Percentiles rank a stretch among this genome's conserved stretches.
phyloP scores from a whole-genome alignment of 1,140 invertebrate species.

The Heliconius congener region DNA sequence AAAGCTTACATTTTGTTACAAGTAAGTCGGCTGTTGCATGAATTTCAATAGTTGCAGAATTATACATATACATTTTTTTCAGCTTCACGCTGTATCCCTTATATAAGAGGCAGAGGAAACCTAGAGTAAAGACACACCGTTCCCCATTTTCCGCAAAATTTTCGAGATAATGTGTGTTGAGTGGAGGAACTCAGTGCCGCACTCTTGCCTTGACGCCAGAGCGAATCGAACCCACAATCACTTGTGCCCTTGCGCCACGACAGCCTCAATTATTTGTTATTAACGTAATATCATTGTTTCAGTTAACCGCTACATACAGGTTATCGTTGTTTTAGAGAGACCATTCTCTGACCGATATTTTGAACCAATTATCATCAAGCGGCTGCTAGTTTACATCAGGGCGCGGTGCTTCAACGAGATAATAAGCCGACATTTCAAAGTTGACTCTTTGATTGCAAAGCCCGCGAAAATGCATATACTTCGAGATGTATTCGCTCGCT shows the following conservation, averaged over 20 bases:
- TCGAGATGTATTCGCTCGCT: constrained; percentile 21
- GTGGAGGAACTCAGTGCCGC: no score
- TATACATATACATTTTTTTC: no score
- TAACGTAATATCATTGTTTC: constrained; percentile 10
- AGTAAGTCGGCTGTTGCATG: neutral
- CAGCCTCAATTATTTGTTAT: neutral
- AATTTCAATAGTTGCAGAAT: neutral
- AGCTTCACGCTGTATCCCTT: no score
- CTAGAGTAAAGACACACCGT: no score
- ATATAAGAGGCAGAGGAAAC: neutral
- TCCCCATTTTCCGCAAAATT: no score
- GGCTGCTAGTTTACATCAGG: constrained; percentile 12
- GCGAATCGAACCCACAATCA: no score
- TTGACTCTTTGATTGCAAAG: constrained; percentile 22
- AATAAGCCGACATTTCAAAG: constrained; percentile 25
- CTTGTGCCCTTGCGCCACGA: no score
- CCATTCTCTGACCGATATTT: constrained; percentile 33
- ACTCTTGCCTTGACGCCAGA: no score
- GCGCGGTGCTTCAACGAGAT: constrained; percentile 21
- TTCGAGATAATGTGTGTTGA: no score
- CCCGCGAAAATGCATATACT: constrained; percentile 19
- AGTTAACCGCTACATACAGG: constrained; percentile 17
- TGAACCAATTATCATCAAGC: constrained; percentile 25
- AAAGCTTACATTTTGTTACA: neutral
- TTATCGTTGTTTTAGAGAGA: neutral